Conservation (phyloP, 2,113 vertebrate species). For the Crotalus horridus region DNA sequence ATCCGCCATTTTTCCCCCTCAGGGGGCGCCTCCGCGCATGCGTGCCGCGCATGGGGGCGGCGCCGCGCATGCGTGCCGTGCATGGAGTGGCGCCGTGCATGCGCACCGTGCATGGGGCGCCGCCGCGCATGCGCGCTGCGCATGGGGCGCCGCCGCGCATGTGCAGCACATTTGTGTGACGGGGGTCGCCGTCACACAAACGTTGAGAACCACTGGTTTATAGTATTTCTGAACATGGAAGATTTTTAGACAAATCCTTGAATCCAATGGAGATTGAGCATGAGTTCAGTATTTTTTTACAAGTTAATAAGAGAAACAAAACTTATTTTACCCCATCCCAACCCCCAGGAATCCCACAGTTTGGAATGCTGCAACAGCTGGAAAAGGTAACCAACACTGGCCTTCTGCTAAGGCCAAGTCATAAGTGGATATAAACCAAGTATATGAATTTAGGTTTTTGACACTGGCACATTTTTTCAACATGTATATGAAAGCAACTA, state of each 20-base stretch:
- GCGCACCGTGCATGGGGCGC: no score
- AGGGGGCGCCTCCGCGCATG: no score
- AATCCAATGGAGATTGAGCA: background rate
- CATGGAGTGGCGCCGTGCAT: no score
- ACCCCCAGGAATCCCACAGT: background rate
- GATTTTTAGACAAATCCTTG: background rate
- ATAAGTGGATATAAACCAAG: background rate
- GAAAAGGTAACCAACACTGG: background rate
- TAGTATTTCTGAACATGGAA: slow-evolving; percentile 16
- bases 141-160: no score
- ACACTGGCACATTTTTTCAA: background rate
- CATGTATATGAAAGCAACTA: background rate
- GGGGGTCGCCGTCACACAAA: no score
- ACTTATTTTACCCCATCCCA: background rate
- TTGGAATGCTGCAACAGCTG: background rate
- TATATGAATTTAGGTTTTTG: background rate
- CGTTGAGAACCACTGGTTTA: no score
- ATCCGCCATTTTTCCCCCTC: no score
- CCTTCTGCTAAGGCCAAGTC: background rate
- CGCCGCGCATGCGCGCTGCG: no score
- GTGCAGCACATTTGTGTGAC: no score
- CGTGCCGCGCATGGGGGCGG: no score
- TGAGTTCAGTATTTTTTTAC: background rate
- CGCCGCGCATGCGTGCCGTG: no score
- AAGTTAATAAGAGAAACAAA: background rate